Percentiles rank a stretch among this genome's conserved stretches.
phyloP scores from a whole-genome alignment of 2,113 vertebrate genomes.

The Fulica atra region DNA sequence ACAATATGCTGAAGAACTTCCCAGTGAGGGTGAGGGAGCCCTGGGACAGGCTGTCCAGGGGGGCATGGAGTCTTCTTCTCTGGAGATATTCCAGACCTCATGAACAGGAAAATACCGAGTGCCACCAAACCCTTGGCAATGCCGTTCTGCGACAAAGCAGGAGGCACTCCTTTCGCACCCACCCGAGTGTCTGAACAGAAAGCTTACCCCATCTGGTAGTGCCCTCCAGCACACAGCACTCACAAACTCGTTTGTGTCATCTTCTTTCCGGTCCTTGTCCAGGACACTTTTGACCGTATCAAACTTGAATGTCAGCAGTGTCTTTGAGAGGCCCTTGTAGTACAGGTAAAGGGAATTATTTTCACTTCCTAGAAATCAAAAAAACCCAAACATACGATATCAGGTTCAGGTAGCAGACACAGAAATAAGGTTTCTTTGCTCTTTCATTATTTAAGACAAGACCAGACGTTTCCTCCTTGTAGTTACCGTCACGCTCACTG shows the following conservation, averaged over 20 bases:
- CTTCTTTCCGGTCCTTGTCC: slow-evolving; percentile 98
- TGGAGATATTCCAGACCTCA: background rate
- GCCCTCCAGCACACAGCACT: slow-evolving; percentile 98
- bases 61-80: too few species aligned
- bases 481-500: rapidly evolving
- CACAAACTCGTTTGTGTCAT: slow-evolving; percentile 98
- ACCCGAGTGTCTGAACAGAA: background rate
- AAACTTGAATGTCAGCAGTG: slow-evolving; percentile 96
- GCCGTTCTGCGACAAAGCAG: background rate
- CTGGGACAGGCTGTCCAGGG: too few species aligned
- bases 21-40: too few species aligned
- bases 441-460: background rate
- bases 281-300: slow-evolving; percentile 98
- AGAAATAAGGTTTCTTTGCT: background rate
- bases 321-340: slow-evolving; percentile 99
- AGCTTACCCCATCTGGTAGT: slow-evolving; percentile 93
- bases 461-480: background rate
- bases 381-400: background rate
- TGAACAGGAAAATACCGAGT: background rate
- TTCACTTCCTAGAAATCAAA: slow-evolving; percentile 87
- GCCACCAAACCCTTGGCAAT: background rate
- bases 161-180: background rate
- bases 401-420: background rate
- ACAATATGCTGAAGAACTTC: too few species aligned
- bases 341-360: slow-evolving; percentile 98